phyloP scores from a whole-genome alignment of 2,888 invertebrate species.

The Dynastes tityus region DNA sequence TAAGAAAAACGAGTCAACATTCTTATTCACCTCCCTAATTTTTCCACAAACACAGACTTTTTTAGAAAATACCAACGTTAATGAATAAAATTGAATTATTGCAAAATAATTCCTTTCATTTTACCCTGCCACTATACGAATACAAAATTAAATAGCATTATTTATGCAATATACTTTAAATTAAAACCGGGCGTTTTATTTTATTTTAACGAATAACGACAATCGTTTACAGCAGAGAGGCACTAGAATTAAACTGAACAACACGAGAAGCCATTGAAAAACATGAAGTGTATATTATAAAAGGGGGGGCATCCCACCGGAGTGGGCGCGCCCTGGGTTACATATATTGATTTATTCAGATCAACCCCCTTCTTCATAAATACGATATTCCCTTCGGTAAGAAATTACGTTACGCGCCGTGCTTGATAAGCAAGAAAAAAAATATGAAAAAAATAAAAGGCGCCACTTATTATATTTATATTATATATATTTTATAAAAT shows the following conservation, averaged over 20 bases:
- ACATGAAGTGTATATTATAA: slow-evolving; percentile 25
- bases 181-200: background rate
- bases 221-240: too few species aligned
- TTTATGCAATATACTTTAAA: too few species aligned
- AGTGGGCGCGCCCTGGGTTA: slow-evolving; percentile 52
- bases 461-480: background rate
- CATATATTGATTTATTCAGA: slow-evolving; percentile 50
- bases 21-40: background rate
- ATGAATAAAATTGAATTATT: too few species aligned
- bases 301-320: slow-evolving; percentile 48
- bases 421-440: background rate
- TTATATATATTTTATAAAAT: background rate
- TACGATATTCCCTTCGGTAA: slow-evolving; percentile 43
- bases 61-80: too few species aligned
- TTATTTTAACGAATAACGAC: background rate
- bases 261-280: slow-evolving; percentile 34
- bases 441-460: background rate
- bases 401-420: slow-evolving; percentile 19
- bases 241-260: background rate
- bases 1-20: background rate
- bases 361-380: slow-evolving; percentile 50
- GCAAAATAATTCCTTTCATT: too few species aligned
- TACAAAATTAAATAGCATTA: too few species aligned
- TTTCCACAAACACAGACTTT: background rate
- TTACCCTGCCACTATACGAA: too few species aligned